phyloP scores from a whole-genome alignment of 2,797 vertebrate genomes.

The Argentina silus region DNA sequence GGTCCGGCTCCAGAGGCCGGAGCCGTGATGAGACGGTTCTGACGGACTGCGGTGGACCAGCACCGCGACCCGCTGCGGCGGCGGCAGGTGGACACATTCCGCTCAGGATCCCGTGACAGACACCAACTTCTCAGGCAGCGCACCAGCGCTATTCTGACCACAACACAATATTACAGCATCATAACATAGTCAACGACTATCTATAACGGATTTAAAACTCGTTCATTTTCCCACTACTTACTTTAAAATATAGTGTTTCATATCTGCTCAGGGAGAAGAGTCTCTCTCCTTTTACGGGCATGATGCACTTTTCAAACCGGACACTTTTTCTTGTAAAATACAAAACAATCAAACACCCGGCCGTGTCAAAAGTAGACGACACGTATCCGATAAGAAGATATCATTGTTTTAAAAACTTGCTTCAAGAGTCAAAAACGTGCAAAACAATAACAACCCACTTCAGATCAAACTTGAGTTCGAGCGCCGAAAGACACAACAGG shows the following conservation, averaged over 20 bases:
- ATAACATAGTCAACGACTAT: too few relatives aligned
- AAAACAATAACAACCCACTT: background rate
- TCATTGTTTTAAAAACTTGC: too few relatives aligned
- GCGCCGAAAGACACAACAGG: background rate
- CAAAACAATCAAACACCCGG: background rate
- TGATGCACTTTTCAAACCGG: conserved; percentile 69
- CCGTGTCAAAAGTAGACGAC: too few relatives aligned
- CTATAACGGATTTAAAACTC: background rate
- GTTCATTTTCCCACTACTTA: conserved; percentile 58
- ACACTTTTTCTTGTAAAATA: conserved; percentile 1
- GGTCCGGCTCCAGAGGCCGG: too few relatives aligned
- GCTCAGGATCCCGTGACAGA: too few relatives aligned
- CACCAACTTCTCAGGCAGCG: background rate
- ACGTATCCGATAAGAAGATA: too few relatives aligned
- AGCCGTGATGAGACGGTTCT: too few relatives aligned
- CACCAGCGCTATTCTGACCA: background rate
- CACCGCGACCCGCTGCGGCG: too few relatives aligned
- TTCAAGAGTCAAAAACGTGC: too few relatives aligned
- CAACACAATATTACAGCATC: background rate
- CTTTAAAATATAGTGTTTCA: conserved; percentile 57
- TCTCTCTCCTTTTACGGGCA: conserved; percentile 72
- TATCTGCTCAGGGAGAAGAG: conserved; percentile 66
- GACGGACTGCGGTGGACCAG: too few relatives aligned
- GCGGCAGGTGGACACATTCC: background rate
- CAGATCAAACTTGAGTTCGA: background rate